Conservation (phyloP, 2,888 invertebrate genomes). For the Diarsia rubi region DNA sequence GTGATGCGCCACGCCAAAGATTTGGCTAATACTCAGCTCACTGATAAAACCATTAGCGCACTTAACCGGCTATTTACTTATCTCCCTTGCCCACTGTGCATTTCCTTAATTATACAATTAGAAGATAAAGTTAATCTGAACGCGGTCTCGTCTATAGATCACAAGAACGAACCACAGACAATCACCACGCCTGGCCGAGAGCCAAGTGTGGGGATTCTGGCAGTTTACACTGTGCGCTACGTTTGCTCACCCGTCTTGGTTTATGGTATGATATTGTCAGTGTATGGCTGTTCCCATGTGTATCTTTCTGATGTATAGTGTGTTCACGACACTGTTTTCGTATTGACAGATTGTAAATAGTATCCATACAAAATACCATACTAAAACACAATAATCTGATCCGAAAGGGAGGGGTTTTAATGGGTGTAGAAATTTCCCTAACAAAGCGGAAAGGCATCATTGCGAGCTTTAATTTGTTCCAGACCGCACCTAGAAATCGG, state of each 20-base stretch:
- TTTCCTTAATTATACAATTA: constrained; percentile 43
- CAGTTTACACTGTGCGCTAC: constrained; percentile 32
- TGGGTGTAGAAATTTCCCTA: background rate
- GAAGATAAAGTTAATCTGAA: constrained; percentile 29
- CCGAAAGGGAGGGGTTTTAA: background rate
- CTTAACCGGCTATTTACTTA: constrained; percentile 6
- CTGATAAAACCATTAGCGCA: constrained; percentile 14
- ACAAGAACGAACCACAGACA: constrained; percentile 33
- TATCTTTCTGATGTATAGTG: constrained; percentile 1
- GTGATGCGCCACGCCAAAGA: background rate
- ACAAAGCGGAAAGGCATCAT: too few relatives aligned
- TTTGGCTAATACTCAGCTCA: constrained; percentile 11
- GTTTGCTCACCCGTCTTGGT: constrained; percentile 32
- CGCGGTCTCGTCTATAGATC: constrained; percentile 33
- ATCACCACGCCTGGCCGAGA: constrained; percentile 39
- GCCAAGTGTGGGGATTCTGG: constrained; percentile 44
- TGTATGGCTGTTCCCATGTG: constrained; percentile 6
- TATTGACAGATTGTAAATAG: constrained; percentile 16
- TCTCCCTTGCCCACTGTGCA: constrained; percentile 16
- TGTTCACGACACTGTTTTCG: background rate
- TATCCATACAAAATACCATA: background rate
- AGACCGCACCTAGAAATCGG: too few relatives aligned
- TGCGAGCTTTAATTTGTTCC: too few relatives aligned
- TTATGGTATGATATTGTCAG: constrained; percentile 35
- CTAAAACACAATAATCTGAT: background rate